Evolutionary conservation across 1,140 invertebrate genomes (phyloP).

Genomic region (Drosophila rufa): DNA sequence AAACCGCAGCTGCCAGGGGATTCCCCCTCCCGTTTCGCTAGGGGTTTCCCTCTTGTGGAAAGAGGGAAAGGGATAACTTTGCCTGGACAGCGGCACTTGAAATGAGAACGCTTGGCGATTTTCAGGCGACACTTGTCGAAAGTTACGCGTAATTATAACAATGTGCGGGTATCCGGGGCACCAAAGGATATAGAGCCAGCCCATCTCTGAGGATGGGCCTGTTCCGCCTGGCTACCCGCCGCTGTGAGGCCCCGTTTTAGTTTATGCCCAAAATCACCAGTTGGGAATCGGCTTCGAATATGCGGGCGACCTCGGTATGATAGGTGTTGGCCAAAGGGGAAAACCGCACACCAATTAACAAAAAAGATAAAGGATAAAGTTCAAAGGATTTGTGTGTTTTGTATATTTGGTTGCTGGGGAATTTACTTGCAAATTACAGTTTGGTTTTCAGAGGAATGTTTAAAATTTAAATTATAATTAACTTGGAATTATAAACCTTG

Average conservation of each 20-base stretch:
- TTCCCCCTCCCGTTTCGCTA: constrained; percentile 9
- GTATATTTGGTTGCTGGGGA: constrained; percentile 21
- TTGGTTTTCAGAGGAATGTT: neutral
- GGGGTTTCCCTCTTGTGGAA: constrained; percentile 11
- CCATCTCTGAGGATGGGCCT: constrained; percentile 11
- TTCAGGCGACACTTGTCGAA: constrained; percentile 78
- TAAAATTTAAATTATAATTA: constrained; percentile 6
- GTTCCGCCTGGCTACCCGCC: constrained; percentile 27
- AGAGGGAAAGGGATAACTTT: constrained; percentile 48
- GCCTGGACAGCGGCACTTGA: constrained; percentile 49
- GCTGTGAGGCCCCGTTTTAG: constrained; percentile 30
- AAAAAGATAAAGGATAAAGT: constrained; percentile 37
- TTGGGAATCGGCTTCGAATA: constrained; percentile 19
- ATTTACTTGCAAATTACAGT: constrained; percentile 7
- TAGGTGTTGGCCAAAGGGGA: constrained; percentile 42
- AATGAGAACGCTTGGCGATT: constrained; percentile 66
- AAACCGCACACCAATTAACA: constrained; percentile 57
- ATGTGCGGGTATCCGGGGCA: constrained; percentile 40
- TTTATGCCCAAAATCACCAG: constrained; percentile 25
- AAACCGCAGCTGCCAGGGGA: constrained; percentile 69
- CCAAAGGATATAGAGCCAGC: neutral
- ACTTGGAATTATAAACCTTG: neutral
- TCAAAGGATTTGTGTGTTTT: constrained; percentile 23
- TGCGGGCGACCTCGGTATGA: constrained; percentile 31
- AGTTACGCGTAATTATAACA: constrained; percentile 81